Conservation (phyloP, 1,140 invertebrate genomes). For the Diorhabda carinulata region DNA sequence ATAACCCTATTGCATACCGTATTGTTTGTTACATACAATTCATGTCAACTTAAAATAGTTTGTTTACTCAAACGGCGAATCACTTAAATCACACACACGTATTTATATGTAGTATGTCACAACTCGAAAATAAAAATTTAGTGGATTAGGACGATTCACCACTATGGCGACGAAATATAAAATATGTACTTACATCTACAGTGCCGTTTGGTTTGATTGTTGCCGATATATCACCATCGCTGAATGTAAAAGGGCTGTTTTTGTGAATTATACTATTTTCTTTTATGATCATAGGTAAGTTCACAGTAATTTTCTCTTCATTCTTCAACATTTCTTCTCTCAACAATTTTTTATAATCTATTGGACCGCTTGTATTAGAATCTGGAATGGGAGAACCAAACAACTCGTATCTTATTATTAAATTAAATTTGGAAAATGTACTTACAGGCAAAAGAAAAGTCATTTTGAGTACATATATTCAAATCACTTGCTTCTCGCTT, state of each 20-base stretch:
- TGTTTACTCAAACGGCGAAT: too few relatives aligned
- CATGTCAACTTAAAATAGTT: too few relatives aligned
- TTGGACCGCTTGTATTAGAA: conserved; percentile 27
- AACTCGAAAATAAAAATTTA: too few relatives aligned
- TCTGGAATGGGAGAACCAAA: conserved; percentile 27
- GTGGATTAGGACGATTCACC: too few relatives aligned
- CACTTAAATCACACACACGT: too few relatives aligned
- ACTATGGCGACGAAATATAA: background rate
- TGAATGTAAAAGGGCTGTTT: conserved; percentile 45
- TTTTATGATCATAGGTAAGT: conserved; percentile 43
- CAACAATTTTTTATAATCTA: conserved; percentile 41
- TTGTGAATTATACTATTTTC: conserved; percentile 46
- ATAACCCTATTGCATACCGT: too few relatives aligned
- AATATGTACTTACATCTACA: conserved; percentile 39
- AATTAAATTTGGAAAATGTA: conserved; percentile 2
- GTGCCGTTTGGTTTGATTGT: conserved; percentile 42
- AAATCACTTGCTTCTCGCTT: conserved; percentile 16
- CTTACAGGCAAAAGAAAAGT: conserved; percentile 32
- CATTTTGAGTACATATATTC: conserved; percentile 24
- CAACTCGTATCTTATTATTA: background rate
- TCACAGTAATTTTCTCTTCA: conserved; percentile 37
- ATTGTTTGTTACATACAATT: too few relatives aligned
- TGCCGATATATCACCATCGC: conserved; percentile 44
- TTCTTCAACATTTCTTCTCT: conserved; percentile 34
- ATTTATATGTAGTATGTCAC: too few relatives aligned